Percentiles rank a stretch among this genome's conserved stretches.
Evolutionary conservation across 30 jellyfish, hydroid and myxozoan species (phyloP).

Genomic region (Chrysaora quinquecirrha): DNA sequence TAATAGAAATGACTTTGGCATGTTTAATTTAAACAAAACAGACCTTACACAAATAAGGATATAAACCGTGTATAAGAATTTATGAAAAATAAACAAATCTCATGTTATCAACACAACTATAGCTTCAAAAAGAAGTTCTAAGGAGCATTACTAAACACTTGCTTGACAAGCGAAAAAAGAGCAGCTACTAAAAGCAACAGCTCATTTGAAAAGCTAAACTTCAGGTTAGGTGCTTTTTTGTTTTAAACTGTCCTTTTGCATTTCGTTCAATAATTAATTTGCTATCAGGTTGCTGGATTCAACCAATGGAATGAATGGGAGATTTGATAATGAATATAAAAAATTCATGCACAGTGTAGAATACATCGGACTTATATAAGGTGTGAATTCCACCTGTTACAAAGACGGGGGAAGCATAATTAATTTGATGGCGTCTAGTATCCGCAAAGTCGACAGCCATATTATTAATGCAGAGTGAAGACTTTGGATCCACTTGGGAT

Average conservation of each 20-base stretch:
- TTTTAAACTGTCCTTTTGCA: slow-evolving; percentile 76
- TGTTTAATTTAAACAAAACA: slow-evolving; percentile 18
- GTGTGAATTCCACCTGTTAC: slow-evolving; percentile 75
- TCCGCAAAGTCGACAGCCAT: too few species aligned
- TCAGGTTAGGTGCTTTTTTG: slow-evolving; percentile 30
- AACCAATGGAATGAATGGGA: slow-evolving; percentile 72
- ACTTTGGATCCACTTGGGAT: too few species aligned
- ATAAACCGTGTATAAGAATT: neutral
- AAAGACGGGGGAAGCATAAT: slow-evolving; percentile 30
- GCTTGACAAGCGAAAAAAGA: slow-evolving; percentile 51
- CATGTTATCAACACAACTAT: slow-evolving; percentile 66
- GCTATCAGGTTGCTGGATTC: slow-evolving; percentile 81
- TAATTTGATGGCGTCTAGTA: too few species aligned
- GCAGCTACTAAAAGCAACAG: slow-evolving; percentile 56
- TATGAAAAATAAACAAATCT: neutral
- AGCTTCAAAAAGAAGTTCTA: slow-evolving; percentile 17
- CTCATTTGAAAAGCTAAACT: slow-evolving; percentile 36
- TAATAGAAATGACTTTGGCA: slow-evolving; percentile 88
- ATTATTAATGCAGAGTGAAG: too few species aligned
- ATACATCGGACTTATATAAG: slow-evolving; percentile 42
- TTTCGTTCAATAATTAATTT: slow-evolving; percentile 62
- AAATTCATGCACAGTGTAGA: slow-evolving; percentile 60
- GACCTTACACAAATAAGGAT: neutral
- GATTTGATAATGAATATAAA: slow-evolving; percentile 47
- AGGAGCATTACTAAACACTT: slow-evolving; percentile 24